A percentile compares a stretch with the other conserved stretches of the same genome.
Evolutionary conservation across 2,888 invertebrate species (phyloP).

Genomic region (Myathropa florea): DNA sequence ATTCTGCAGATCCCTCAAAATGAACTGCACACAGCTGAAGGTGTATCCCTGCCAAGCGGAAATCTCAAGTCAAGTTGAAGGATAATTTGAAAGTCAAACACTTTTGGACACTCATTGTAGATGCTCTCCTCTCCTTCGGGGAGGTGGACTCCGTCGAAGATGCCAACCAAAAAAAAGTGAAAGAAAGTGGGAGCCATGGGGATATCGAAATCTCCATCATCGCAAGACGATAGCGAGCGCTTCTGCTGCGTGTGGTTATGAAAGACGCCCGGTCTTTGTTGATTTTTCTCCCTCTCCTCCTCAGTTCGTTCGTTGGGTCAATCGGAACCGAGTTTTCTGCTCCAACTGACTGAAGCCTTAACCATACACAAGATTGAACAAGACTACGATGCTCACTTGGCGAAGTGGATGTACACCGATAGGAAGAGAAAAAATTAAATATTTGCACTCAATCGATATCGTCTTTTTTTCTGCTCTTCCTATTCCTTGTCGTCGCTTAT

Average conservation of each 20-base stretch:
- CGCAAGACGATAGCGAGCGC: background rate
- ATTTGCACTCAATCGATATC: slow-evolving; percentile 42
- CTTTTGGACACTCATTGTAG: slow-evolving; percentile 56
- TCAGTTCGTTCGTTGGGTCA: slow-evolving; percentile 14
- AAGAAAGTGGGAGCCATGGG: too few relatives aligned
- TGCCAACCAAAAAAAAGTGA: background rate
- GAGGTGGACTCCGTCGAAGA: background rate
- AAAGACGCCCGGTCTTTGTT: background rate
- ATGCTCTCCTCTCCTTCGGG: slow-evolving; percentile 4
- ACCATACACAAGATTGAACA: slow-evolving; percentile 25
- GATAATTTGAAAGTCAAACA: slow-evolving; percentile 74
- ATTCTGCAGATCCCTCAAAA: background rate
- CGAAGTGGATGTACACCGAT: background rate
- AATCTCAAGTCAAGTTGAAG: slow-evolving; percentile 62
- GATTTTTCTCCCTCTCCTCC: background rate
- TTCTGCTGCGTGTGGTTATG: background rate
- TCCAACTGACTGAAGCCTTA: slow-evolving; percentile 8
- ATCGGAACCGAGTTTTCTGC: background rate
- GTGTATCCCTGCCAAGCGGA: background rate
- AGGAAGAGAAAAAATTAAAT: slow-evolving; percentile 40
- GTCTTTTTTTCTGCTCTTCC: slow-evolving; percentile 12
- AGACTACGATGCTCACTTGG: slow-evolving; percentile 19
- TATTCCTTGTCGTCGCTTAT: slow-evolving; percentile 25
- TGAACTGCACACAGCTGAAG: background rate
- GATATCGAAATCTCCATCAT: too few relatives aligned